These are phyloP conservation scores for Drosophila mayri DNA, from an alignment of 1,140 invertebrate species.

Conservation along the genomic window DNA sequence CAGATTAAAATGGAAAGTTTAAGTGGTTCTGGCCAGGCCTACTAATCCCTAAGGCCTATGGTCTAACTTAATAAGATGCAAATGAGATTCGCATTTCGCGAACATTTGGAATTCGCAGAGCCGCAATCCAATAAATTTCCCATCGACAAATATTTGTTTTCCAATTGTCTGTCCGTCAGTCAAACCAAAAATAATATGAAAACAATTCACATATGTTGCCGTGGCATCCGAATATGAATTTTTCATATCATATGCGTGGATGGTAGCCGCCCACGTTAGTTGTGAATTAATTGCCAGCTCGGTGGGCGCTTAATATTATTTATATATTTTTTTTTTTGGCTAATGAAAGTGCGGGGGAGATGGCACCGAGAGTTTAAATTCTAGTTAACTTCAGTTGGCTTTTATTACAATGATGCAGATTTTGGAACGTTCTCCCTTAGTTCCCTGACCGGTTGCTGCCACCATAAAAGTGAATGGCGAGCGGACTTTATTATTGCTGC, in stretches of 20 bases:
- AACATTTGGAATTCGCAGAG: slow-evolving; percentile 8
- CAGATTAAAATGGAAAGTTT: slow-evolving; percentile 42
- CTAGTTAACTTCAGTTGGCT: slow-evolving; percentile 24
- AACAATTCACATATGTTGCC: slow-evolving; percentile 31
- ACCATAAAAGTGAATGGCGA: slow-evolving; percentile 38
- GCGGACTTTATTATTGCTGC: slow-evolving; percentile 10
- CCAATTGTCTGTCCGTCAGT: not conserved
- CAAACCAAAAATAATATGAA: slow-evolving; percentile 5
- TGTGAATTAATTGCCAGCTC: slow-evolving; percentile 22
- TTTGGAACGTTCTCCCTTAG: slow-evolving; percentile 10
- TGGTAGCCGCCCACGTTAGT: slow-evolving; percentile 26
- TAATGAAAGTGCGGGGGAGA: slow-evolving; percentile 24
- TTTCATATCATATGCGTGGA: slow-evolving; percentile 26
- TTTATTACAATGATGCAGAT: slow-evolving; percentile 60
- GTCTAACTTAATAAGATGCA: slow-evolving; percentile 30
- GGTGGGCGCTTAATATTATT: slow-evolving; percentile 26
- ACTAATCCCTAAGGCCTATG: slow-evolving; percentile 22
- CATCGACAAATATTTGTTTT: not conserved
- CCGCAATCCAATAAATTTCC: slow-evolving; percentile 6
- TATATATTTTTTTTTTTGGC: slow-evolving; percentile 3
- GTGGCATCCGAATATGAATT: slow-evolving; percentile 25
- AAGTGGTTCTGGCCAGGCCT: slow-evolving; percentile 18
- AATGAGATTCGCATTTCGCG: slow-evolving; percentile 29
- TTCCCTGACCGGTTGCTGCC: slow-evolving; percentile 60
- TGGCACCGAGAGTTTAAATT: slow-evolving; percentile 18